These are phyloP conservation scores for Psammodynastes pulverulentus DNA, from an alignment of 2,113 vertebrate species.

Conservation along the genomic window DNA sequence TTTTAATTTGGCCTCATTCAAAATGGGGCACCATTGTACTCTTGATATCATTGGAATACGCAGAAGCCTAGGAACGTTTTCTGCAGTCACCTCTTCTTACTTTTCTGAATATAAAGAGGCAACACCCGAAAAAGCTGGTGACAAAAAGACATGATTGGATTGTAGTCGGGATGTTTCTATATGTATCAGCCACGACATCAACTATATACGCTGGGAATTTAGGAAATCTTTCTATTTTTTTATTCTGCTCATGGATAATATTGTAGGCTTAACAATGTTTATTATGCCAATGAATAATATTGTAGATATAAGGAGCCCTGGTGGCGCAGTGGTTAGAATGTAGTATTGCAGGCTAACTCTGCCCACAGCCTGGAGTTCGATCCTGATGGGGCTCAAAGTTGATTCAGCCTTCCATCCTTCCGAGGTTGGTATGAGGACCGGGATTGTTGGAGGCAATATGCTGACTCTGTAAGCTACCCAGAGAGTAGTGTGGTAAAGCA, in stretches of 20 bases:
- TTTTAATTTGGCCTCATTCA: neutral
- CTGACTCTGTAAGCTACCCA: neutral
- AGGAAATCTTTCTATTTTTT: neutral
- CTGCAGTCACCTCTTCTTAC: neutral
- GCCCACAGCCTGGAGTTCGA: neutral
- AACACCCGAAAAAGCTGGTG: neutral
- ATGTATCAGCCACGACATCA: neutral
- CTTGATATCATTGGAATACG: neutral
- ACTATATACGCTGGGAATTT: neutral
- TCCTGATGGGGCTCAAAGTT: neutral
- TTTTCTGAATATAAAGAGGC: neutral
- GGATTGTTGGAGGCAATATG: neutral
- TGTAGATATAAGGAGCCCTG: neutral
- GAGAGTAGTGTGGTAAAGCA: neutral
- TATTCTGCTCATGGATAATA: neutral
- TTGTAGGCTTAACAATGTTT: neutral
- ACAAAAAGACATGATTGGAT: too few relatives aligned
- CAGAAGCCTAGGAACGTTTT: neutral
- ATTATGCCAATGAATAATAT: neutral
- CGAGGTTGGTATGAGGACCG: neutral
- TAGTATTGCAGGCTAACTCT: neutral
- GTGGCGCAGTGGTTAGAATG: neutral
- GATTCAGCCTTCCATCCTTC: neutral
- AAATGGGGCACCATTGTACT: neutral
- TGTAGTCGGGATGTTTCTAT: neutral